Evolutionary conservation across 2,113 vertebrate genomes (phyloP).

Genomic region (Carlito syrichta): DNA sequence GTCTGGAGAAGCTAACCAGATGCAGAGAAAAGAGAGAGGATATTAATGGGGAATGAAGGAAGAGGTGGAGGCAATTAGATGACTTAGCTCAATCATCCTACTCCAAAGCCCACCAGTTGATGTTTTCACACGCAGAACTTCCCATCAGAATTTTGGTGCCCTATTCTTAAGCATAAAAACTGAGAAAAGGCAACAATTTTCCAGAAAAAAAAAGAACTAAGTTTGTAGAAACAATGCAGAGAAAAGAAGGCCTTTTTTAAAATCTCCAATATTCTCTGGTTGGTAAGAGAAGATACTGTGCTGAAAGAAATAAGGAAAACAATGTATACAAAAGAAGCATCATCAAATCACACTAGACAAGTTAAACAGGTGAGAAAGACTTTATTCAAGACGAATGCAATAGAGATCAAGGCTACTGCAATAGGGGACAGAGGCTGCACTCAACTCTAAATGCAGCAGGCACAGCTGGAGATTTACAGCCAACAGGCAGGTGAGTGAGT

Average conservation of each 20-base stretch:
- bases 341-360: not conserved
- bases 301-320: not conserved
- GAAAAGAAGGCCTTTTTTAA: not conserved
- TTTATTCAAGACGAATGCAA: not conserved
- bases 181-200: fast-evolving
- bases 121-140: not conserved
- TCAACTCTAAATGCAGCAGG: not conserved
- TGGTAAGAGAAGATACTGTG: not conserved
- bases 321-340: not conserved
- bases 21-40: not conserved
- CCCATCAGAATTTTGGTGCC: not conserved
- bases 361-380: not conserved
- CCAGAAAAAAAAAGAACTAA: not conserved
- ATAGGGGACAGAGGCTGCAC: not conserved
- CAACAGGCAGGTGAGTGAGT: not conserved
- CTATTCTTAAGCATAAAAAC: not conserved
- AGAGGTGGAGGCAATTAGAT: not conserved
- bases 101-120: not conserved
- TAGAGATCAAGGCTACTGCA: not conserved
- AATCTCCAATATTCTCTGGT: not conserved
- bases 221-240: not conserved
- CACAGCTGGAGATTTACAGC: not conserved
- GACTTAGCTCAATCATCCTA: not conserved
- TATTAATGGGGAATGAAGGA: not conserved
- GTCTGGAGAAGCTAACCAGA: not conserved